phyloP scores from a whole-genome alignment of 2,888 invertebrate species.

The Xanthia togata region DNA sequence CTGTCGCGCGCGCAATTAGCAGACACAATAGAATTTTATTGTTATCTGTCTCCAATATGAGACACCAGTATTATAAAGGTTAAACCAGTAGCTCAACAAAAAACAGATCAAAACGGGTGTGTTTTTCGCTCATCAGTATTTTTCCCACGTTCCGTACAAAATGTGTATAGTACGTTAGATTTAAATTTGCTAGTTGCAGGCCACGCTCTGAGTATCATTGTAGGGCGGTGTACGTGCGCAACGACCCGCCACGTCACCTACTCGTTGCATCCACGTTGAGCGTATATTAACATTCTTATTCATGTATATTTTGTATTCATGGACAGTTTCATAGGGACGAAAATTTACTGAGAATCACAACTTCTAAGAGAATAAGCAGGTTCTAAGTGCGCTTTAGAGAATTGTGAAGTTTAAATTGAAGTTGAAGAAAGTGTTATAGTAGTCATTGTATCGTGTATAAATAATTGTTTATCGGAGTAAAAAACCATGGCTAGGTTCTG shows the following conservation, averaged over 20 bases:
- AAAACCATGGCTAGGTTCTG: neutral
- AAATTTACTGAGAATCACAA: slow-evolving; percentile 51
- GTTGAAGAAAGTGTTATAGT: slow-evolving; percentile 4
- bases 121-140: slow-evolving; percentile 26
- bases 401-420: slow-evolving; percentile 34
- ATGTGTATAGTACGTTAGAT: slow-evolving; percentile 58
- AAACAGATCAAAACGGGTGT: slow-evolving; percentile 4
- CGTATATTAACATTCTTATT: slow-evolving; percentile 58
- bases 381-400: slow-evolving; percentile 43
- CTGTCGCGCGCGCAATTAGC: too few relatives aligned
- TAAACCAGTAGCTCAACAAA: neutral
- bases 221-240: slow-evolving; percentile 68
- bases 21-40: too few relatives aligned
- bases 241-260: slow-evolving; percentile 59
- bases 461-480: neutral
- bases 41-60: too few relatives aligned
- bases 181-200: slow-evolving; percentile 66
- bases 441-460: neutral
- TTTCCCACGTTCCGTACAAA: slow-evolving; percentile 45
- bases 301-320: slow-evolving; percentile 67
- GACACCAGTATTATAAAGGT: too few relatives aligned
- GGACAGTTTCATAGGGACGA: slow-evolving; percentile 58
- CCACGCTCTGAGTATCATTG: slow-evolving; percentile 67
- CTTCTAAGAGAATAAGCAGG: slow-evolving; percentile 34
- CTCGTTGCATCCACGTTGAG: slow-evolving; percentile 52